Base-by-base conservation (phyloP, 2,888 invertebrate genomes). In the Hyppa rectilinea region DNA sequence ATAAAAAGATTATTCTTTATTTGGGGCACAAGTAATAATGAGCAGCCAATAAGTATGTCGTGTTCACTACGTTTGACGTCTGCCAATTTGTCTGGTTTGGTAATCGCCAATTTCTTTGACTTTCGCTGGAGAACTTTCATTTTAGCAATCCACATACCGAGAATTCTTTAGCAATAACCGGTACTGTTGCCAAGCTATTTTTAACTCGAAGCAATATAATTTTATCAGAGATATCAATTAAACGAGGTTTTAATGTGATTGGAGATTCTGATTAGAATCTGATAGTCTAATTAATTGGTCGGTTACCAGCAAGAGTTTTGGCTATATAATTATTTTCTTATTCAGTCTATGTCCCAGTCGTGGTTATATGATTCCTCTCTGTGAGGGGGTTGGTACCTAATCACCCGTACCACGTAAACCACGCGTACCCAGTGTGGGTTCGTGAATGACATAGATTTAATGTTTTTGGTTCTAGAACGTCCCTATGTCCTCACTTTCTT, bases 91-190 rank as follows among this genome's bases (percentile, higher is more conserved):
- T 74, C 49, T 49, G 53, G 34, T 40, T 53, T 23, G 23, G 40
- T 47, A 53, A n/a, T 36, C 2, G 4, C 43, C 43, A 50, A n/a
- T 76, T 38, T 43, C 26, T n/a, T 52, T 20, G 45, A 47, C 73
- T 78, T 78, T 63, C n/a, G 23, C 34, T 47, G n/a, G 2, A 17
- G 5, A 58, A 50, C 43, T 74, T 74, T 74, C 47, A 38, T 78
- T 49, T 77, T 70, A 50, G 20, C n/a, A 26, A 12, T 40, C 20
- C 20, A 38, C 56, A 36, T 71, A 75, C 34, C 53, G 38, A 26
- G 9, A 34, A 52, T 34, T 58, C 38, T 34, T 69, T 34, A 52
- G 23, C 26, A 58, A 34, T 52, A 45, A 36, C 34, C 36, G 34
- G 26, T 71, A 53, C 7, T 20, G 17, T 2, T 45, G n/a, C 14